Percentiles rank a stretch among this genome's conserved stretches.
Evolutionary conservation across 2,113 vertebrate species (phyloP).

Genomic region (Terrapene triunguis): DNA sequence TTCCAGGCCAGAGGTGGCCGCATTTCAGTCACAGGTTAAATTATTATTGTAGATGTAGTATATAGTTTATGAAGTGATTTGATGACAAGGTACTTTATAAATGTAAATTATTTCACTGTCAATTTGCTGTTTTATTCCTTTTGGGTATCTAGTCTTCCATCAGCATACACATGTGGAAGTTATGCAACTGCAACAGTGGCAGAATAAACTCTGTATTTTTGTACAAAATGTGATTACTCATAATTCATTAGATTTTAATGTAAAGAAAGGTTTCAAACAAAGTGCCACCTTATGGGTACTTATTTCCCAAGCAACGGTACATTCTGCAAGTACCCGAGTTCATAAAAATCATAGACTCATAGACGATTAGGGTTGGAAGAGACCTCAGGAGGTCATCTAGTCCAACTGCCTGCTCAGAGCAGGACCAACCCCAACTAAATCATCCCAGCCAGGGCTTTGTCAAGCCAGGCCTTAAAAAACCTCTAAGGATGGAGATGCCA

Average conservation of each 20-base stretch:
- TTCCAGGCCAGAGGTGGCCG: neutral
- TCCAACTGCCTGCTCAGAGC: no score
- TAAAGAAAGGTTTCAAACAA: slow-evolving; percentile 1
- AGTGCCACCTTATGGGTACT: neutral
- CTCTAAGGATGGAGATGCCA: no score
- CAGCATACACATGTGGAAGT: accelerated
- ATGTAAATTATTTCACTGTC: neutral
- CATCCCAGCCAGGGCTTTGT: no score
- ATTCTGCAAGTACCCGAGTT: neutral
- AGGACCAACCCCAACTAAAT: no score
- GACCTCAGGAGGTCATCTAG: no score
- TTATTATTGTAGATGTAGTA: neutral
- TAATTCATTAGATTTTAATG: slow-evolving; percentile 9
- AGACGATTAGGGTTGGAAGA: no score
- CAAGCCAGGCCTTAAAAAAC: no score
- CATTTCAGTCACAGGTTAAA: accelerated
- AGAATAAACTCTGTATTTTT: neutral
- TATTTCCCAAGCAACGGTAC: slow-evolving; percentile 48
- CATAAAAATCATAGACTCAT: no score
- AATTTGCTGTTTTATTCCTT: neutral
- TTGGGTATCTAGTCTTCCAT: neutral
- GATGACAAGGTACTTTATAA: neutral
- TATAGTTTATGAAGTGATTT: neutral
- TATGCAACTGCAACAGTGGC: neutral
- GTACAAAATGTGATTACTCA: neutral